Percentiles rank a stretch among this genome's conserved stretches.
Conservation (phyloP, 1,140 invertebrate genomes). For the Brachionus sp. region DNA sequence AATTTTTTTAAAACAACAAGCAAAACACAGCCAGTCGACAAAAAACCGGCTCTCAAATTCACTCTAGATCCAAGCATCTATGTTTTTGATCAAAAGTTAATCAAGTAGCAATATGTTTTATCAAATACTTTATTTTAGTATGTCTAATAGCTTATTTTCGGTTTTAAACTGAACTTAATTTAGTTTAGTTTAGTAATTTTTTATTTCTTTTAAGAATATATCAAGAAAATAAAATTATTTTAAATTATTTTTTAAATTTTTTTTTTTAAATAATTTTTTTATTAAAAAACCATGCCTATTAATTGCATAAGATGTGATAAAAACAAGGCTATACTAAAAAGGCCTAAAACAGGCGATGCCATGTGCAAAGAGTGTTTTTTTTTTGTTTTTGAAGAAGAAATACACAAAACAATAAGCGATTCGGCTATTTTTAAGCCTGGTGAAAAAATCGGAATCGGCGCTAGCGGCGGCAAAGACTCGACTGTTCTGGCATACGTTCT, state of each 20-base stretch:
- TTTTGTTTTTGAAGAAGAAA: slow-evolving; percentile 87
- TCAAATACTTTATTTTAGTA: background rate
- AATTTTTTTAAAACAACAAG: background rate
- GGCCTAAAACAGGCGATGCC: slow-evolving; percentile 63
- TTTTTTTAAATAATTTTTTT: background rate
- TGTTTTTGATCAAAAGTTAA: background rate
- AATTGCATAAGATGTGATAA: slow-evolving; percentile 41
- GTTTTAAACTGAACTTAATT: background rate
- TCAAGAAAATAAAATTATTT: background rate
- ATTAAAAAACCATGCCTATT: slow-evolving; percentile 36
- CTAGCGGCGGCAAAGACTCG: slow-evolving; percentile 97
- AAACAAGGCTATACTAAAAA: slow-evolving; percentile 6
- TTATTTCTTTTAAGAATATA: background rate
- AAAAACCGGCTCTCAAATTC: background rate
- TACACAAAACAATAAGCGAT: slow-evolving; percentile 85
- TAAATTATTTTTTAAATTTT: background rate
- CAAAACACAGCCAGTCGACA: background rate
- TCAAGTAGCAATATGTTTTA: background rate
- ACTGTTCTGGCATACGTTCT: slow-evolving; percentile 86
- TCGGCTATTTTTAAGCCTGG: slow-evolving; percentile 79
- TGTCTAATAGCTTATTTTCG: background rate
- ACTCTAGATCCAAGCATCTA: background rate
- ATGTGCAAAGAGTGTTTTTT: slow-evolving; percentile 94
- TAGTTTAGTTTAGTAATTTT: background rate
- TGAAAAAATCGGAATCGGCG: slow-evolving; percentile 86